Evolutionary conservation across 2,113 vertebrate genomes (phyloP).

Genomic region (Desmodus rotundus): DNA sequence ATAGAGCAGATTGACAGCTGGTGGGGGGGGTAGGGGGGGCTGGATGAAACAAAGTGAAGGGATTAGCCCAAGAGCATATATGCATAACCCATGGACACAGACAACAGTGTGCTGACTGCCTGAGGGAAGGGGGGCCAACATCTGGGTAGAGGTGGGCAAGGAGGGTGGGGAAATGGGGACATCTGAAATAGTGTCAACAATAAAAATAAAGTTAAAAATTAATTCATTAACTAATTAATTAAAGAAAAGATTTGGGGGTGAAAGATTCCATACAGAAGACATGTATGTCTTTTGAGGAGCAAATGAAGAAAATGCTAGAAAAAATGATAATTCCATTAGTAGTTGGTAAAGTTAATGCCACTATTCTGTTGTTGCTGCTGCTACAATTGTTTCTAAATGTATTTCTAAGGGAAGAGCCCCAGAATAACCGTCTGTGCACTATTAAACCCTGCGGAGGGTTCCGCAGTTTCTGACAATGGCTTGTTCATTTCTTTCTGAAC

Average conservation of each 20-base stretch:
- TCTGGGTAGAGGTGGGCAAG: too few relatives aligned
- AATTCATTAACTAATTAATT: too few relatives aligned
- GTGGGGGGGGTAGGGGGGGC: too few relatives aligned
- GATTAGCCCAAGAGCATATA: too few relatives aligned
- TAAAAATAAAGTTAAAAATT: too few relatives aligned
- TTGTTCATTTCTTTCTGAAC: conserved; percentile 20
- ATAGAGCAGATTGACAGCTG: too few relatives aligned
- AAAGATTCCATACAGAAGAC: background rate
- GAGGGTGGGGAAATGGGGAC: too few relatives aligned
- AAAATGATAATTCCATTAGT: background rate
- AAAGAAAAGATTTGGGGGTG: background rate
- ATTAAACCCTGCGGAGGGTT: background rate
- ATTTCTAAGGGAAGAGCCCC: background rate
- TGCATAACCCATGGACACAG: too few relatives aligned
- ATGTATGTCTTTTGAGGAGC: background rate
- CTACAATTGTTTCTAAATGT: background rate
- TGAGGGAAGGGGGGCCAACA: too few relatives aligned
- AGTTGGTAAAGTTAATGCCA: background rate
- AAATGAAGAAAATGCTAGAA: background rate
- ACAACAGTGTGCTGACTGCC: too few relatives aligned
- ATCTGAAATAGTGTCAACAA: too few relatives aligned
- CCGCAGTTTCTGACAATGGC: background rate
- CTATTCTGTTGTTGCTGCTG: background rate
- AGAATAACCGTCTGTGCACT: background rate
- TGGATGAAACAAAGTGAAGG: too few relatives aligned